A percentile compares a stretch with the other conserved stretches of the same genome.
These are phyloP conservation scores for Peromyscus aztecus DNA, from an alignment of 2,797 vertebrate species.

Conservation along the genomic window DNA sequence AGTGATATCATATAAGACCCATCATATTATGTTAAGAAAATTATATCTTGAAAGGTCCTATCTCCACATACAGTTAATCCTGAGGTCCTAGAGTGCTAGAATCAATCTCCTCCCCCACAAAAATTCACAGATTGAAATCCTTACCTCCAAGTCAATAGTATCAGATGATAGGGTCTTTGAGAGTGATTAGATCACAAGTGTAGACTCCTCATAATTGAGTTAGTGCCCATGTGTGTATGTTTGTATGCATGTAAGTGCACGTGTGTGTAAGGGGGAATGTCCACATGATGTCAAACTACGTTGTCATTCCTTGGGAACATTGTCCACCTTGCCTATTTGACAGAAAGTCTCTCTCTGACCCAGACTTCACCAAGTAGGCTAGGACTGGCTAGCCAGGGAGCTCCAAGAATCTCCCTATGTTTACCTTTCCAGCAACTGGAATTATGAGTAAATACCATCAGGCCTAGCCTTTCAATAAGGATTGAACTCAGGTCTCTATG, in stretches of 20 bases:
- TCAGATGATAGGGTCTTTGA: not conserved
- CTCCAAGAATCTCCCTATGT: not conserved
- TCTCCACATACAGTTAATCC: not conserved
- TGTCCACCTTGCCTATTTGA: not conserved
- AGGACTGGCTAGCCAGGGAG: not conserved
- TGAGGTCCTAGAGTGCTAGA: not conserved
- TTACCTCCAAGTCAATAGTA: not conserved
- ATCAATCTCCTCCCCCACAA: not conserved
- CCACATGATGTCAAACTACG: not conserved
- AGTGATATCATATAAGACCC: not conserved
- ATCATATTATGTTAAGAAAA: not conserved
- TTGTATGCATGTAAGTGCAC: no score
- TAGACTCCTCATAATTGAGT: not conserved
- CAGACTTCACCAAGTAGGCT: not conserved
- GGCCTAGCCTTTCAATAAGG: not conserved
- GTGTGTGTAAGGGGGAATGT: not conserved
- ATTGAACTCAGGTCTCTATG: not conserved
- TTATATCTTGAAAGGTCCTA: not conserved
- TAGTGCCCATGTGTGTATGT: not conserved
- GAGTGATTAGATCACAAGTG: not conserved
- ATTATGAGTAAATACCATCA: not conserved
- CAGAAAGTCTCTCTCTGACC: not conserved
- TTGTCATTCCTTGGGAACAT: not conserved
- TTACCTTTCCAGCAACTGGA: no score
- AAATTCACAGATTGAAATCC: not conserved